phyloP scores from a whole-genome alignment of 2,797 vertebrate species.

The Crocidura indochinensis region DNA sequence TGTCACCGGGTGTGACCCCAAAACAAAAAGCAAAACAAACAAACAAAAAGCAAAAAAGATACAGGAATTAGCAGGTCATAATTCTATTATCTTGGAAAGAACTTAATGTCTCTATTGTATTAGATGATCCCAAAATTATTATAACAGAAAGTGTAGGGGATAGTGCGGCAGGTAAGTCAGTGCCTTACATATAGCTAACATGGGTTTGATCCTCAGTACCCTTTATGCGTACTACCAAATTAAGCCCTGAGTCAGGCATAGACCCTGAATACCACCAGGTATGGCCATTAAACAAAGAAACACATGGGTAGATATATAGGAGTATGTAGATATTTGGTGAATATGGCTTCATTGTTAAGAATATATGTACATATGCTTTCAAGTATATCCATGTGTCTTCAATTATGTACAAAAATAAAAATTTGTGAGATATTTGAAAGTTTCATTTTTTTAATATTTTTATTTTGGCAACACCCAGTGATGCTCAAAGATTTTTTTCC shows the following conservation, averaged over 20 bases:
- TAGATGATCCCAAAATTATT: neutral
- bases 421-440: neutral
- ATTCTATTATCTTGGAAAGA: neutral
- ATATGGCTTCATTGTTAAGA: neutral
- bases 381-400: neutral
- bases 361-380: neutral
- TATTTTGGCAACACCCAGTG: too few species aligned
- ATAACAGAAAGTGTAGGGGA: neutral
- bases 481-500: too few species aligned
- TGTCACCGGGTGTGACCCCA: too few species aligned
- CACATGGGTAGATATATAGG: rapidly evolving
- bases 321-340: neutral
- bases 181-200: too few species aligned
- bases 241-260: too few species aligned
- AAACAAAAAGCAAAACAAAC: too few species aligned
- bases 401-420: constrained; percentile 29
- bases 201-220: too few species aligned
- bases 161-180: too few species aligned
- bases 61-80: neutral
- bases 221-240: too few species aligned
- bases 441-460: too few species aligned
- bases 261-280: too few species aligned
- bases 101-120: neutral
- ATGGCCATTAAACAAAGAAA: neutral
- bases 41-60: too few species aligned